Evolutionary conservation across 2,797 vertebrate genomes (phyloP), one percentile per base, ranked within the genome.

Genomic region (Atherinosoma microstoma): DNA sequence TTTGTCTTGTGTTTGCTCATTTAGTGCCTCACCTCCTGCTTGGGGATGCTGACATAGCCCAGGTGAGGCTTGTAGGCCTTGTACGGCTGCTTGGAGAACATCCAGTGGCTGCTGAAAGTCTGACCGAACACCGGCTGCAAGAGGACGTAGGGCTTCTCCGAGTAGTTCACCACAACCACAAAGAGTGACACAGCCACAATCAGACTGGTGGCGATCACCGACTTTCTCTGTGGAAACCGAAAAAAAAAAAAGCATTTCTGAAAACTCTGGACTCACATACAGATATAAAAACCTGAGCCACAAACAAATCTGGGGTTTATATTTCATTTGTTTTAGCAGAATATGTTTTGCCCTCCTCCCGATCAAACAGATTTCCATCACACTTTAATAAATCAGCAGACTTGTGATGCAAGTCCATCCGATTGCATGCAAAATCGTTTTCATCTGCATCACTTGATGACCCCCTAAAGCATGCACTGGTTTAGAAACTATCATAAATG

Each of bases 21-120:
- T 20, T 6, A 16, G 73, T 24, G 64, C 10, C 96, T 97, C 94
- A 99, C 97, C 96, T 98, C 96, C 86, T 95, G 95, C 3, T 95
- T 96, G 84, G 95, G 96, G 75, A 99, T 94, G 75, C 97, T 97
- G 75, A 97, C 84, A 59, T 99, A 99, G 71, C 98, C 97, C 22
- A 85, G 92, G 87, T 98, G 98, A 74, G 95, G 95, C 75, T 94
- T 96, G 87, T 93, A 92, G 84, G 93, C 91, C 82, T 93, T 95
- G 84, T 94, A 94, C 15, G 92, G 91, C 38, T 90, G 93, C 34
- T 95, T 94, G 78, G 96, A 94, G 91, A 96, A 95, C 2, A 95
- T 96, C 84, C 94, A 94, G 93, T 93, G 96, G 58, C 93, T 94
- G 79, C 93, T 87, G 82, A 94, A 94, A 16, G 93, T 91, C 86